Conservation (phyloP, 2,888 invertebrate species). For the Acrobasis consociella region DNA sequence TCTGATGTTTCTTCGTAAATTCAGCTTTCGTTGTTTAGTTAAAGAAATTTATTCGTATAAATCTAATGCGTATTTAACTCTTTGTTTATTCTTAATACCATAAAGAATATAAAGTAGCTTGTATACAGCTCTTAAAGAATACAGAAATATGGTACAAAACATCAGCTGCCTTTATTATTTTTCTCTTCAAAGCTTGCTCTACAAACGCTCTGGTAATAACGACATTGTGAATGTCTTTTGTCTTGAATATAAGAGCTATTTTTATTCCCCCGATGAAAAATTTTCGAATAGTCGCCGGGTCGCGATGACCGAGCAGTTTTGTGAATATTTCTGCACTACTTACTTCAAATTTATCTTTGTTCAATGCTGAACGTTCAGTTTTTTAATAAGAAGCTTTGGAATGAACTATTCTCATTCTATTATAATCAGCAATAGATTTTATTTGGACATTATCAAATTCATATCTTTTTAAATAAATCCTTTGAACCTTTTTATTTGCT, state of each 20-base stretch:
- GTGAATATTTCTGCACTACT: conserved; percentile 59
- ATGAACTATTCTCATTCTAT: conserved; percentile 47
- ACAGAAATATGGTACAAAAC: not conserved
- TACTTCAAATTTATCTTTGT: conserved; percentile 58
- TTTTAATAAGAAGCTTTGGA: conserved; percentile 62
- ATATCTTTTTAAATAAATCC: not conserved
- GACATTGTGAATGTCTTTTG: conserved; percentile 51
- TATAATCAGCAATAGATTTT: conserved; percentile 30
- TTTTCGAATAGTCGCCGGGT: conserved; percentile 44
- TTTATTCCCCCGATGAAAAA: conserved; percentile 48
- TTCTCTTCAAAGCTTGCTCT: conserved; percentile 45
- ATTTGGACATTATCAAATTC: not conserved
- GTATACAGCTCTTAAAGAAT: not conserved
- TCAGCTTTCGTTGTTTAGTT: too few species aligned
- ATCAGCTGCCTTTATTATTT: conserved; percentile 45
- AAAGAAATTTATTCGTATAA: too few species aligned
- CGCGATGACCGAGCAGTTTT: conserved; percentile 60
- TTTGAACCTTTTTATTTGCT: conserved; percentile 22
- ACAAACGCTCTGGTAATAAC: conserved; percentile 43
- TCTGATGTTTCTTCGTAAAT: too few species aligned
- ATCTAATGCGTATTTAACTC: too few species aligned
- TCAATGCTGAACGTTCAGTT: conserved; percentile 64
- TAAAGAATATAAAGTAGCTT: not conserved
- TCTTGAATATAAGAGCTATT: conserved; percentile 51
- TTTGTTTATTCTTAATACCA: not conserved